Evolutionary conservation across 1,140 invertebrate species (phyloP).

Genomic region (Steinernema khuongi): DNA sequence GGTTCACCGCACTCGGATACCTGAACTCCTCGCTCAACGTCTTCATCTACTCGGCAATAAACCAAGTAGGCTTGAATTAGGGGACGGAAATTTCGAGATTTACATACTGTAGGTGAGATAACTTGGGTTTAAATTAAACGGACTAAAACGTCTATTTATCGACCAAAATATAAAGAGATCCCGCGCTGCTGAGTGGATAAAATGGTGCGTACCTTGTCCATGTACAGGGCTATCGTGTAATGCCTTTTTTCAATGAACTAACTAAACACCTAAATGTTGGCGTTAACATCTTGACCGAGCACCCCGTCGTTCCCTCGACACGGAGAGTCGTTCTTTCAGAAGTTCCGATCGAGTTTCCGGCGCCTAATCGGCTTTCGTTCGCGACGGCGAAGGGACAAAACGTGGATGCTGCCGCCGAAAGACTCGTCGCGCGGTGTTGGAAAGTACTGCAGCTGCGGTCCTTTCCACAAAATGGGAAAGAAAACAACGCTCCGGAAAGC

Average conservation of each 20-base stretch:
- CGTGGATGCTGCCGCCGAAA: slow-evolving; percentile 55
- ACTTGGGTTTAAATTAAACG: no score
- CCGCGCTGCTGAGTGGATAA: no score
- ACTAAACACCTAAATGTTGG: no score
- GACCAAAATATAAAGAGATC: no score
- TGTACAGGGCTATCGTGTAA: no score
- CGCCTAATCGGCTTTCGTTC: slow-evolving; percentile 45
- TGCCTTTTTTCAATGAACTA: no score
- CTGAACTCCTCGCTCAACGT: slow-evolving; percentile 57
- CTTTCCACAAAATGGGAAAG: slow-evolving; percentile 45
- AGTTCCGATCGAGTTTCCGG: slow-evolving; percentile 56
- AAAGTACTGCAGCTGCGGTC: slow-evolving; percentile 28
- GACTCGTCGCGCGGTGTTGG: slow-evolving; percentile 17
- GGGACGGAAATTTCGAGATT: no score
- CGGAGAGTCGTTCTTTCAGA: slow-evolving; percentile 37
- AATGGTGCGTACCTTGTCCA: no score
- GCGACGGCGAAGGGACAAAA: slow-evolving; percentile 37
- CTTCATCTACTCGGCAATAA: slow-evolving; percentile 58
- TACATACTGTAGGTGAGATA: no score
- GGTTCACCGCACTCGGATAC: slow-evolving; percentile 57
- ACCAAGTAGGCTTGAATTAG: slow-evolving; percentile 44
- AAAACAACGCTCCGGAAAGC: slow-evolving; percentile 44
- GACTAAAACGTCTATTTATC: no score
- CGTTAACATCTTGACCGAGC: no score
- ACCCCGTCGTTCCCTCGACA: slow-evolving; percentile 16